Evolutionary conservation across 2,113 vertebrate genomes (phyloP).

Genomic region (Mungos mungo): DNA sequence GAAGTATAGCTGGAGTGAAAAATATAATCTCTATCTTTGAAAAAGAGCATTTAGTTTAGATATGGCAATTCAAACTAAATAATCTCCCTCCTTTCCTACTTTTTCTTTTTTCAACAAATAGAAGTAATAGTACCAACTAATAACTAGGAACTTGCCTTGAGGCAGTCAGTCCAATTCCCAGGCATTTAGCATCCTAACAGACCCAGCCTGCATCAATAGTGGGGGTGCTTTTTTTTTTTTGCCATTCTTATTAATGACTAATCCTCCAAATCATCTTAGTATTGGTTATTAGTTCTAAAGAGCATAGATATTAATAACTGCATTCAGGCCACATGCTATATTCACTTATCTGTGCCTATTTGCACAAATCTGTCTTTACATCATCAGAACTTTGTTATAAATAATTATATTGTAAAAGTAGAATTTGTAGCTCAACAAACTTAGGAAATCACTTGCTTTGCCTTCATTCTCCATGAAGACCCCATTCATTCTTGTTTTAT

Average conservation of each 20-base stretch:
- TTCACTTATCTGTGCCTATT: neutral
- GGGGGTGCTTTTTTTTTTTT: neutral
- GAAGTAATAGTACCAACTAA: neutral
- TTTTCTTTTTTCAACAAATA: neutral
- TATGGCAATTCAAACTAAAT: neutral
- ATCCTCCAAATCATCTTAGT: neutral
- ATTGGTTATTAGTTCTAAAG: neutral
- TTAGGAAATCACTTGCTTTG: neutral
- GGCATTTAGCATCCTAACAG: neutral
- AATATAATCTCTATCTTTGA: neutral
- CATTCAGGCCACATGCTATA: neutral
- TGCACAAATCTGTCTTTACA: neutral
- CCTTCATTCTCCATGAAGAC: neutral
- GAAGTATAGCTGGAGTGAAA: neutral
- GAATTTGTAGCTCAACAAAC: neutral
- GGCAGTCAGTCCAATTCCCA: neutral
- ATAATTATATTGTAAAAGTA: conserved; percentile 17
- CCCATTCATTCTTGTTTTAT: conserved; percentile 9
- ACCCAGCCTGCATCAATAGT: neutral
- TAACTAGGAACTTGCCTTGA: neutral
- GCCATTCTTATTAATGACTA: neutral
- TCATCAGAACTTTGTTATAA: neutral
- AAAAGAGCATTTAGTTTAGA: neutral
- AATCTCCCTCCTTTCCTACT: neutral
- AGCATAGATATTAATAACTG: neutral